phyloP scores from a whole-genome alignment of 1,140 invertebrate species.

The Pseudomyrmex dendroicus region DNA sequence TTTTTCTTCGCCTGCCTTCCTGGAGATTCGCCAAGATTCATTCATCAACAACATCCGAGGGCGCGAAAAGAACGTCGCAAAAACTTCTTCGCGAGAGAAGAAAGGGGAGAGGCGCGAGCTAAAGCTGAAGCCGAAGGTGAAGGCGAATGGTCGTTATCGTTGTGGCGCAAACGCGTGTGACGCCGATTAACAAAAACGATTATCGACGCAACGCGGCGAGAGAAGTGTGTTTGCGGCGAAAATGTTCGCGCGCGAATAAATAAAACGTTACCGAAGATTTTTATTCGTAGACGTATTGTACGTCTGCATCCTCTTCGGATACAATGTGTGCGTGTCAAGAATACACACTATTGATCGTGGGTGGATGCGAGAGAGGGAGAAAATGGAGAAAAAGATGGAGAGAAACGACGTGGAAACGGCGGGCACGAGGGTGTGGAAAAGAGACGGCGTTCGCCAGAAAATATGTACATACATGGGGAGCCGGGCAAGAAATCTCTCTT shows the following conservation, averaged over 20 bases:
- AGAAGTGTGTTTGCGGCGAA: background rate
- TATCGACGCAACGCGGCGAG: constrained; percentile 55
- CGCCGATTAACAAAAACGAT: constrained; percentile 55
- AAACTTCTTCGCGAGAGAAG: constrained; percentile 63
- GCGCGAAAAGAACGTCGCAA: constrained; percentile 70
- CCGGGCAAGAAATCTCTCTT: constrained; percentile 62
- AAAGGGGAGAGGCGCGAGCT: constrained; percentile 58
- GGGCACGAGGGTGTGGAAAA: constrained; percentile 16
- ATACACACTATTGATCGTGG: constrained; percentile 81
- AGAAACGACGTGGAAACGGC: constrained; percentile 50
- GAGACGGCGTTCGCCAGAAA: constrained; percentile 61
- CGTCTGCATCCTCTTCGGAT: constrained; percentile 67
- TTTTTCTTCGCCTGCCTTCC: constrained; percentile 67
- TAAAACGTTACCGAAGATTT: background rate
- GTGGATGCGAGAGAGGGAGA: constrained; percentile 75
- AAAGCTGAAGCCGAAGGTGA: constrained; percentile 61
- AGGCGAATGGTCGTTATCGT: constrained; percentile 66
- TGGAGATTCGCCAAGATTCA: constrained; percentile 75
- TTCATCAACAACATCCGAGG: constrained; percentile 74
- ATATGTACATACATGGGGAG: constrained; percentile 71
- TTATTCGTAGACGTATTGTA: constrained; percentile 9
- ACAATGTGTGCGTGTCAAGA: constrained; percentile 81
- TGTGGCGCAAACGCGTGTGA: constrained; percentile 28
- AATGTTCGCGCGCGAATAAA: background rate
- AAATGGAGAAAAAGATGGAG: constrained; percentile 71